These are phyloP conservation scores for Microtus ochrogaster DNA, from an alignment of 2,113 vertebrate species.

Conservation along the genomic window DNA sequence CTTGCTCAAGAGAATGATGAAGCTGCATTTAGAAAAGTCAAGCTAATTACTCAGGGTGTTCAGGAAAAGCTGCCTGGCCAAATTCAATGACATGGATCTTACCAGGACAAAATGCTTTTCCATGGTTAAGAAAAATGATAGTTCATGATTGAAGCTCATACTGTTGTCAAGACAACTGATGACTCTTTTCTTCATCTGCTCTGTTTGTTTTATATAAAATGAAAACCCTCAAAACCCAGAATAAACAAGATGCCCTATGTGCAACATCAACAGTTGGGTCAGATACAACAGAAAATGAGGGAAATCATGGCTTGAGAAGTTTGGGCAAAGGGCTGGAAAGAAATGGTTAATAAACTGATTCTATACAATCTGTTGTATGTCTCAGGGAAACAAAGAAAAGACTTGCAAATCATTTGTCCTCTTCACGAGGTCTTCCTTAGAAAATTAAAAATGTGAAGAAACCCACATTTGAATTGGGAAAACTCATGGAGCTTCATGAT, in stretches of 20 bases:
- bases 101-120: neutral
- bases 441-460: neutral
- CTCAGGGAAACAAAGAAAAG: neutral
- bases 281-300: neutral
- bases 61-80: neutral
- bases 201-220: neutral
- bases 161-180: neutral
- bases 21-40: neutral
- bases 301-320: neutral
- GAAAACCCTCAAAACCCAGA: neutral
- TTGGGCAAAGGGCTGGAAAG: neutral
- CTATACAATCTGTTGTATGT: neutral
- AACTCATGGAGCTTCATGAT: neutral
- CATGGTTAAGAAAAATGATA: neutral
- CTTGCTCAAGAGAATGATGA: neutral
- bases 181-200: neutral
- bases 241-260: neutral
- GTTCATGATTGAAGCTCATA: neutral
- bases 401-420: neutral
- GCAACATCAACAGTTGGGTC: neutral
- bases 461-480: neutral
- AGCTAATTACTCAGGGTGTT: neutral
- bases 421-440: neutral
- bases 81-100: neutral
- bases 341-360: neutral